Base-by-base conservation (phyloP, 2,113 vertebrate species). In the Otis tarda region DNA sequence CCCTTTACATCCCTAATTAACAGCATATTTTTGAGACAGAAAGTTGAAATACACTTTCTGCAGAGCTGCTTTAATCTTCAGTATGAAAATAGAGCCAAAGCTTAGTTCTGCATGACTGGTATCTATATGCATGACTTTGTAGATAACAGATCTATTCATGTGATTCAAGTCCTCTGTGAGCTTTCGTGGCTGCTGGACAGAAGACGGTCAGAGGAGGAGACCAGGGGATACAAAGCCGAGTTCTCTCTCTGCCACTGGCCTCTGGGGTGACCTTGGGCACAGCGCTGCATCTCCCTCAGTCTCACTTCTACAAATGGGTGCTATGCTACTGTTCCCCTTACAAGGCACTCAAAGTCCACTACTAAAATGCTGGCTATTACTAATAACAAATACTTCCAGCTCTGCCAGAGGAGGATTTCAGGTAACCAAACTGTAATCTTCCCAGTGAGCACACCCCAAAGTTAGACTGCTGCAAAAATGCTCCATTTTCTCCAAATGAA, bases 1-100 rank as follows among this genome's bases (percentile, higher is more conserved):
- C 94, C 92, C 96, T 94, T 93, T 87, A 96, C 87, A 92, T 89
- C 85, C 83, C 88, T 97, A 95, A 96, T 96, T 96, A 96, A 74
- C 96, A 95, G 87, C 91, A 95, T 67, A 96, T 95, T 96, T 95
- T 90, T 79, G 93, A 94, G 91, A 89, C 93, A 94, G 65, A 93
- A 96, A 96, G 69, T 92, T 95, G 93, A 96, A 96, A 96, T 87
- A 74, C 79, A 94, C 84, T 94, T 95, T 96, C 67, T 78, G 89
- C 95, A 92, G 91, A 81, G 87, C 83, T 79, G 83, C 82, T 91
- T 94, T 94, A 74, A 95, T 97, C 94, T 96, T 63, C 80, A 61
- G 0, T 55, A 87, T 77, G 89, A 94, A 95, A 96, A 91, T 12
- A 55, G 78, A 84, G 94, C 91, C 89, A 81, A 63, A 69, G 91